Evolutionary conservation across 2,888 invertebrate species (phyloP).

Genomic region (Eupithecia subfuscata): DNA sequence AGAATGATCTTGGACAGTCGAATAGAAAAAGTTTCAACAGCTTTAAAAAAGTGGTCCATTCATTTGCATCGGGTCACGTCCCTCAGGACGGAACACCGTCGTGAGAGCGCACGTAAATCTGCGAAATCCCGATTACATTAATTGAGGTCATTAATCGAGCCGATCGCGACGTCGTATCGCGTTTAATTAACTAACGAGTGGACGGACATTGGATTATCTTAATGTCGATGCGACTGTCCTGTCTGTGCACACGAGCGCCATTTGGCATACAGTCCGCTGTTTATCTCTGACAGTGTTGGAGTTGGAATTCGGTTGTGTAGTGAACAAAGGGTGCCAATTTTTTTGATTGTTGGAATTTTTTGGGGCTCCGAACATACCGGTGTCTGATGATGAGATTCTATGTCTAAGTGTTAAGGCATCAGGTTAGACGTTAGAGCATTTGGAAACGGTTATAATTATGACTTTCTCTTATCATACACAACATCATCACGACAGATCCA

Average conservation of each 20-base stretch:
- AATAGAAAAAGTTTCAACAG: slow-evolving; percentile 10
- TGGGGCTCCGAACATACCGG: background rate
- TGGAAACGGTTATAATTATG: background rate
- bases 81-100: slow-evolving; percentile 20
- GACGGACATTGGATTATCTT: slow-evolving; percentile 75
- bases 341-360: background rate
- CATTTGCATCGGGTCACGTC: slow-evolving; percentile 33
- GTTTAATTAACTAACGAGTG: slow-evolving; percentile 82
- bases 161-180: slow-evolving; percentile 75
- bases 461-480: background rate
- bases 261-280: slow-evolving; percentile 24
- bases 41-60: slow-evolving; percentile 19
- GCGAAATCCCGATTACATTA: slow-evolving; percentile 77
- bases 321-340: slow-evolving; percentile 11
- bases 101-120: slow-evolving; percentile 66
- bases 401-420: background rate
- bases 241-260: slow-evolving; percentile 40
- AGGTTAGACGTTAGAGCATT: too few species aligned
- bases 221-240: slow-evolving; percentile 64
- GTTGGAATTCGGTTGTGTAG: slow-evolving; percentile 7
- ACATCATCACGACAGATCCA: background rate
- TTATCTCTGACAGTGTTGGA: slow-evolving; percentile 20
- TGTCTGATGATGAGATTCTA: background rate
- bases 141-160: slow-evolving; percentile 78
- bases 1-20: slow-evolving; percentile 9